phyloP scores from a whole-genome alignment of 2,113 vertebrate genomes.

The Prunella himalayana region DNA sequence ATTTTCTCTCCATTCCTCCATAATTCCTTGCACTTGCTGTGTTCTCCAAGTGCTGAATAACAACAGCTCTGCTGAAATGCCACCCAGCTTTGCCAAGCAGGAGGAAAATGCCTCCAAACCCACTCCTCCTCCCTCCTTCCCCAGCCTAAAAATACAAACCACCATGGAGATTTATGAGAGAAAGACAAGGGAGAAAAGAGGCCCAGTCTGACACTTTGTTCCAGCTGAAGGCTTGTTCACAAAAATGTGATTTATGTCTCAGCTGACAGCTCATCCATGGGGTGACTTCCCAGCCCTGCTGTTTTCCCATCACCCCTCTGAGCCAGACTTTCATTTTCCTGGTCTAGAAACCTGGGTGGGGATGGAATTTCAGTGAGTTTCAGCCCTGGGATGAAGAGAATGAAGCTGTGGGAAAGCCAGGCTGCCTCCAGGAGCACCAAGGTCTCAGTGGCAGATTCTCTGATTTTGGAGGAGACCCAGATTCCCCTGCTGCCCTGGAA shows the following conservation, averaged over 20 bases:
- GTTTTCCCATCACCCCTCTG: not conserved
- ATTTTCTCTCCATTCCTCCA: not conserved
- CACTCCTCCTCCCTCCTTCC: not conserved
- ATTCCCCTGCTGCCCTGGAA: not conserved
- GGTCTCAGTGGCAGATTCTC: accelerated
- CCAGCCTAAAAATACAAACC: not conserved
- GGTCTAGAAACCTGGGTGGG: not conserved
- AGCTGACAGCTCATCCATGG: not conserved
- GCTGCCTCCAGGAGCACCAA: not conserved
- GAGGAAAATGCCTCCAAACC: not conserved
- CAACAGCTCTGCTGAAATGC: not conserved
- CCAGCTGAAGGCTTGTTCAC: not conserved
- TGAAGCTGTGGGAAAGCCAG: not conserved
- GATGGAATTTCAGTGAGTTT: not conserved
- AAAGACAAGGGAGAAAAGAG: not conserved
- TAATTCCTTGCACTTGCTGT: not conserved
- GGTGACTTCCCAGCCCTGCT: not conserved
- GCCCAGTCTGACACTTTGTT: not conserved
- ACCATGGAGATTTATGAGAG: not conserved
- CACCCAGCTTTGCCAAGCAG: not conserved
- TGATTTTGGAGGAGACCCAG: accelerated
- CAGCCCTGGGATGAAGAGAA: not conserved
- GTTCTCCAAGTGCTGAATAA: not conserved
- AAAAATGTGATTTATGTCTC: not conserved
- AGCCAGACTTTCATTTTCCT: not conserved